Evolutionary conservation across 2,113 vertebrate species (phyloP), one percentile per base, ranked within the genome.

Genomic region (Osmerus mordax): DNA sequence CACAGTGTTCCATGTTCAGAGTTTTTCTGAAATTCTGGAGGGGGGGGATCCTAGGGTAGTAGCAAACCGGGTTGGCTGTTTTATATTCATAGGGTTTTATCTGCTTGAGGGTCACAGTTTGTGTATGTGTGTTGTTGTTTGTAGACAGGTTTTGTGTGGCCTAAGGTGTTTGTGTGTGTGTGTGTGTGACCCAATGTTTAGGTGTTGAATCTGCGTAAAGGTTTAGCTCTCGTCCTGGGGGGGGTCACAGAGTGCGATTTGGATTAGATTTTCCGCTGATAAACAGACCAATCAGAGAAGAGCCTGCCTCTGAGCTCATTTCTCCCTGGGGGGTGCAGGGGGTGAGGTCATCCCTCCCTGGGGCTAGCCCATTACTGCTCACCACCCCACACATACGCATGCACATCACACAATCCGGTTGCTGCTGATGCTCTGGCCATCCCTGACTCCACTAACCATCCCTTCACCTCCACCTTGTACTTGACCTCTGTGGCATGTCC

Each of bases 281-380:
- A 86, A 90, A 90, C 85, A 80, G 81, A 83, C 73, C 81, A 80
- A 75, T 88, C 84, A 74, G 75, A 83, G 67, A 85, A 14, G 77
- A 81, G 82, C 84, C 71, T 87, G 82, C 74, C 75, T 85, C 86
- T 92, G 89, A 92, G 89, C 89, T 91, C 88, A 91, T 90, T 83
- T 68, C 41, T 74, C 87, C 86, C 80, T 75, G 2, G 74, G 89
- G 71, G 18, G 79, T 81, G 73, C 23, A 69, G 13, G 69, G 69
- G 82, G 86, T 93, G 90, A 93, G 87, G 87, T 93, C 92, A 93
- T 88, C 78, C 78, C 84, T 91, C 88, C 81, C 78, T 71, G 78
- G 86, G 86, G 85, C 78, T 70, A 74, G 78, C 79, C 84, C 79
- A 88, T 90, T 88, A 90, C 81, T 73, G 82, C 82, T 66, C 74